Percentiles rank a stretch among this genome's conserved stretches.
Conservation (phyloP, 2,113 vertebrate genomes). For the Elaphurus davidianus region DNA sequence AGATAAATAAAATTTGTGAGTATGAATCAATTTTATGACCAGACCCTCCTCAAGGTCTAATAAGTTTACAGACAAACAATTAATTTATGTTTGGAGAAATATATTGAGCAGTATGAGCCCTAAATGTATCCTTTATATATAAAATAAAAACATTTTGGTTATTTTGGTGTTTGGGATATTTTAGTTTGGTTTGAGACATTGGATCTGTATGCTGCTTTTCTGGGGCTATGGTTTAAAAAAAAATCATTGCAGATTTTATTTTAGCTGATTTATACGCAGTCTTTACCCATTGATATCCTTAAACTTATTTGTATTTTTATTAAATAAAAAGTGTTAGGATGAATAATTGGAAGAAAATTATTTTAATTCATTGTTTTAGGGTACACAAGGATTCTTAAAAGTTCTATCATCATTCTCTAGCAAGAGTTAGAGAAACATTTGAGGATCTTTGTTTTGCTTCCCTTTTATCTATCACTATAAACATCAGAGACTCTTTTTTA, state of each 20-base stretch:
- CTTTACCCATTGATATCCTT: not conserved
- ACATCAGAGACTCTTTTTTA: not conserved
- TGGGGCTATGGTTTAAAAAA: not conserved
- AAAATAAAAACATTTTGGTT: not conserved
- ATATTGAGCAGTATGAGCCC: not conserved
- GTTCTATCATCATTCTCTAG: not conserved
- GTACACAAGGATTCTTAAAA: not conserved
- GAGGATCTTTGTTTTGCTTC: not conserved
- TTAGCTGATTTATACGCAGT: not conserved
- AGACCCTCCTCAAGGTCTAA: not conserved
- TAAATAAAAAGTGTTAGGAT: not conserved
- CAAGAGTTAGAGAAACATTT: conserved; percentile 7
- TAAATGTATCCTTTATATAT: not conserved
- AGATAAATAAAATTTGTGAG: not conserved
- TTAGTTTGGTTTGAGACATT: not conserved
- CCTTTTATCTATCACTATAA: not conserved
- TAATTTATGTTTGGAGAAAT: not conserved
- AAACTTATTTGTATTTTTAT: not conserved
- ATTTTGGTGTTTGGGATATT: not conserved
- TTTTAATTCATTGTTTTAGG: conserved; percentile 9
- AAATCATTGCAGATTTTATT: not conserved
- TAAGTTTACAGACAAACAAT: not conserved
- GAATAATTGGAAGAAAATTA: not conserved
- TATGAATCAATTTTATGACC: not conserved
- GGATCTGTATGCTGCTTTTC: not conserved